Percentiles rank a stretch among this genome's conserved stretches.
Conservation (phyloP, 2,113 vertebrate genomes). For the Sinocyclocheilus maitianheensis region DNA sequence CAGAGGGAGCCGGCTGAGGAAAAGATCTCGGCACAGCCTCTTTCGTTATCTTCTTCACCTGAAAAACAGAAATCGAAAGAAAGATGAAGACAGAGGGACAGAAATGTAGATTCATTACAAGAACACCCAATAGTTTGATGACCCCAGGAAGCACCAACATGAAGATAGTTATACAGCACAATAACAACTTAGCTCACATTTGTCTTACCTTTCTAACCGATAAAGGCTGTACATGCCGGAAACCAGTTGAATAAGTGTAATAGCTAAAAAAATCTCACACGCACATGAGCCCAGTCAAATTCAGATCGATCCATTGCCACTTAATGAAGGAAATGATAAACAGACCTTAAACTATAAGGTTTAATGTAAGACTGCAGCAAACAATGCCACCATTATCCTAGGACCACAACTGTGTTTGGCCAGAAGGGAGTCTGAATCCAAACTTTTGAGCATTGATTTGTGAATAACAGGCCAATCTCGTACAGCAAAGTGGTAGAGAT, state of each 20-base stretch:
- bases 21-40: constrained; percentile 39
- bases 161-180: not conserved
- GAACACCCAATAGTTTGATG: not conserved
- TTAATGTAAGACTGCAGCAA: not conserved
- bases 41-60: constrained; percentile 66
- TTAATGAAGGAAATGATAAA: not conserved
- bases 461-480: not conserved
- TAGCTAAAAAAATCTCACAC: constrained; percentile 70
- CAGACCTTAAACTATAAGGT: not conserved
- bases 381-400: not conserved
- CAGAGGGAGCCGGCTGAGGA: constrained; percentile 46
- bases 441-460: constrained; percentile 24
- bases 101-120: not conserved
- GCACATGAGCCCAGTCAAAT: constrained; percentile 61
- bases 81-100: constrained; percentile 1
- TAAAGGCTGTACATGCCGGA: constrained; percentile 62
- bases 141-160: not conserved
- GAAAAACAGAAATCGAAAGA: constrained; percentile 31
- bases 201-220: constrained; percentile 68
- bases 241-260: constrained; percentile 49
- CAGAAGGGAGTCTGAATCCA: not conserved
- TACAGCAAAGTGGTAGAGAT: not conserved
- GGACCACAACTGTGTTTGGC: not conserved
- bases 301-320: constrained; percentile 54
- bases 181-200: constrained; percentile 25